Percentiles rank a stretch among this genome's conserved stretches.
These are phyloP conservation scores for Tipula lateralis DNA, from an alignment of 2,888 invertebrate genomes.

Conservation along the genomic window DNA sequence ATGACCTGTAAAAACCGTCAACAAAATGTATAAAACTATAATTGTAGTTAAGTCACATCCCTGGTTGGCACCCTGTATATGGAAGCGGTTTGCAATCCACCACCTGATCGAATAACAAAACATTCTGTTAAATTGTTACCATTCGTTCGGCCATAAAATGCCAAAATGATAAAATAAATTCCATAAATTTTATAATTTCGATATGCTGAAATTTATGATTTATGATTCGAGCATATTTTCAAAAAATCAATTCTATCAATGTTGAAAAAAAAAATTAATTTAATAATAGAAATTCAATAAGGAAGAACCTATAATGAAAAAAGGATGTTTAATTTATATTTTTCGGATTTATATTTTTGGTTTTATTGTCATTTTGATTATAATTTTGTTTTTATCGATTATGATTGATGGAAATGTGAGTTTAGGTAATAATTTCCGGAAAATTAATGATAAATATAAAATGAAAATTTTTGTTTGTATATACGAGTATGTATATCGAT, in stretches of 20 bases:
- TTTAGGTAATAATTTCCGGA: conserved; percentile 19
- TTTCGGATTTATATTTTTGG: background rate
- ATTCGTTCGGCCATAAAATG: background rate
- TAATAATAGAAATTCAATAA: conserved; percentile 15
- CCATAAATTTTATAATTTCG: background rate
- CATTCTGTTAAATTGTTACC: background rate
- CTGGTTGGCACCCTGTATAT: no score
- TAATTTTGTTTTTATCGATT: background rate
- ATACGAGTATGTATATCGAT: background rate
- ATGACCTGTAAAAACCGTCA: no score
- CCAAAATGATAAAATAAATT: background rate
- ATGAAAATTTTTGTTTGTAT: no score
- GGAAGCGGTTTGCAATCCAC: no score
- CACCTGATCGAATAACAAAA: no score
- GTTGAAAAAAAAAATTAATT: background rate
- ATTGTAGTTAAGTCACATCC: no score
- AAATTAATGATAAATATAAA: conserved; percentile 15
- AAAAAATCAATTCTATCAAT: background rate
- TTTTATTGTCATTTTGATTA: conserved; percentile 20
- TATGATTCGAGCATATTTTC: background rate
- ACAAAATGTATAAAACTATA: no score
- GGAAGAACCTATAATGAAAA: background rate
- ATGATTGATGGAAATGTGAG: background rate
- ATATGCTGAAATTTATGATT: background rate
- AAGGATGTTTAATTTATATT: background rate